Conservation (phyloP, 2,888 invertebrate genomes). For the Scaptomyza reducta region DNA sequence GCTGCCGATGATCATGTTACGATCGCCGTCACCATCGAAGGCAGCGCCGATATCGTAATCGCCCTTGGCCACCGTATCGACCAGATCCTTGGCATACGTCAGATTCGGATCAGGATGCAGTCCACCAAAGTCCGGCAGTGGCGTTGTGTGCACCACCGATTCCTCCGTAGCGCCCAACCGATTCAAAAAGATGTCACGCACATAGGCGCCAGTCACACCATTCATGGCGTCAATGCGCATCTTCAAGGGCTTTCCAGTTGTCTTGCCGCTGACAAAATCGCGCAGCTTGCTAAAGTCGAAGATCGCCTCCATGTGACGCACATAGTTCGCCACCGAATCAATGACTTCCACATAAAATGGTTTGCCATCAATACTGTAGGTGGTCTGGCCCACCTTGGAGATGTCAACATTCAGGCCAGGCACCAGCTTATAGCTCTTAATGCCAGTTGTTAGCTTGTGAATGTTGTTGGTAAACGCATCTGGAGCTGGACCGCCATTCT, state of each 20-base stretch:
- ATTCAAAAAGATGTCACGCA: slow-evolving; percentile 93
- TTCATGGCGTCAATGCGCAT: slow-evolving; percentile 97
- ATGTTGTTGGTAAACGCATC: slow-evolving; percentile 95
- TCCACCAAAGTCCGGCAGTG: slow-evolving; percentile 97
- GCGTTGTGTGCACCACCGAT: slow-evolving; percentile 90
- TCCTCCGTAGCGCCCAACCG: slow-evolving; percentile 91
- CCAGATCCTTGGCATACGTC: slow-evolving; percentile 93
- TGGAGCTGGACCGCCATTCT: slow-evolving; percentile 98
- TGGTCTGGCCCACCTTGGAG: slow-evolving; percentile 88
- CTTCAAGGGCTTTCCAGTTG: slow-evolving; percentile 89
- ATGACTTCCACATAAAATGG: slow-evolving; percentile 94
- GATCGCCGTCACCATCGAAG: slow-evolving; percentile 99
- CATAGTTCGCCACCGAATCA: slow-evolving; percentile 95
- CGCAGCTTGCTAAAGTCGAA: slow-evolving; percentile 96
- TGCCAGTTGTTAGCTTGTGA: slow-evolving; percentile 90
- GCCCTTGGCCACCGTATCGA: slow-evolving; percentile 87
- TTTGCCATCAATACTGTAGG: slow-evolving; percentile 86
- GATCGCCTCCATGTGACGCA: slow-evolving; percentile 96
- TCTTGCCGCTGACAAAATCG: slow-evolving; percentile 88
- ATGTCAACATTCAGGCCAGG: slow-evolving; percentile 91
- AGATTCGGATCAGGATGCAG: slow-evolving; percentile 98
- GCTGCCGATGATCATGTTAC: slow-evolving; percentile 98
- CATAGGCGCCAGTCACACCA: slow-evolving; percentile 99
- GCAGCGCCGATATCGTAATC: slow-evolving; percentile 93
- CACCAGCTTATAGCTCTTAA: slow-evolving; percentile 92